A percentile compares a stretch with the other conserved stretches of the same genome.
phyloP scores from a whole-genome alignment of 2,797 vertebrate genomes.

The Falco berigora region DNA sequence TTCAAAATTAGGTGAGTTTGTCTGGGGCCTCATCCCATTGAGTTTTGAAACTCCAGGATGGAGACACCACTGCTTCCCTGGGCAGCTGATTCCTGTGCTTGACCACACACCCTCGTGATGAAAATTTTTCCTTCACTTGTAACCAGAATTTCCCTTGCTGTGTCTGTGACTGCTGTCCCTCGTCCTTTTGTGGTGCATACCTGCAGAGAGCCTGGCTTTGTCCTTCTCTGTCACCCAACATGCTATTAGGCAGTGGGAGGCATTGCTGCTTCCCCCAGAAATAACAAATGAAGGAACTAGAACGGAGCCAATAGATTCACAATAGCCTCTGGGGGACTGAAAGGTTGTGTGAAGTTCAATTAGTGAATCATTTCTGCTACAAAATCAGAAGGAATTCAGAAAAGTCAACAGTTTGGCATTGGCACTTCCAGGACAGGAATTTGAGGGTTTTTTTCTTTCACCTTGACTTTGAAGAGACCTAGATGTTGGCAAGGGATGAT shows the following conservation, averaged over 20 bases:
- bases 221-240: background rate
- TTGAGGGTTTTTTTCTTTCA: background rate
- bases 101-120: background rate
- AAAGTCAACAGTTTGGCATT: background rate
- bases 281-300: background rate
- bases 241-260: background rate
- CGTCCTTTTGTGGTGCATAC: fast-evolving
- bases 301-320: background rate
- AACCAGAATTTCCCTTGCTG: background rate
- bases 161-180: background rate
- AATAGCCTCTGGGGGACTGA: background rate
- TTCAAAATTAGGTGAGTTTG: background rate
- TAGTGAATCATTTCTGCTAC: background rate
- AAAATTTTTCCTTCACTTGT: background rate
- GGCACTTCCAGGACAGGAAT: background rate
- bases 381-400: background rate
- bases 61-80: background rate
- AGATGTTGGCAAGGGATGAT: background rate
- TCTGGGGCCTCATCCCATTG: background rate
- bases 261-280: background rate
- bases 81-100: background rate
- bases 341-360: background rate
- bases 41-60: background rate
- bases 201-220: background rate
- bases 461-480: background rate